phyloP scores from a whole-genome alignment of 2,888 invertebrate species.

The Caenorhabditis parvicauda region DNA sequence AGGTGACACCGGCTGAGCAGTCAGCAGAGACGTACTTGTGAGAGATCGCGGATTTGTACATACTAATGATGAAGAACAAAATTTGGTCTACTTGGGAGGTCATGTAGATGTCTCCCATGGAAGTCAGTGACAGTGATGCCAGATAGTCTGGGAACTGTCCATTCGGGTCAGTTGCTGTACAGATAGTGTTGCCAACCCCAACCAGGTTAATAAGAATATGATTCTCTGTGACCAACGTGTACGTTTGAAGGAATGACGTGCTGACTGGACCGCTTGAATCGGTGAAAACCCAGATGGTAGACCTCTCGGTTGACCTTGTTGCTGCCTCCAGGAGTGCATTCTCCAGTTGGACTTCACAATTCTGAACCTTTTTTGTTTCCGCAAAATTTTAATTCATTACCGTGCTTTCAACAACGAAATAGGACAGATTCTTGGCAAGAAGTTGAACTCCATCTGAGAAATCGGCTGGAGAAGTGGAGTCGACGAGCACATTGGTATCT shows the following conservation, averaged over 20 bases:
- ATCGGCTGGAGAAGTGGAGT: conserved; percentile 18
- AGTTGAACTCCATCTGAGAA: conserved; percentile 33
- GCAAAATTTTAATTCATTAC: background rate
- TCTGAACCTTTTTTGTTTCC: conserved; percentile 10
- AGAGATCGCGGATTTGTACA: conserved; percentile 42
- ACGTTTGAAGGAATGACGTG: conserved; percentile 14
- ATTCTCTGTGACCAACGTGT: conserved; percentile 19
- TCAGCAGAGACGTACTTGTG: conserved; percentile 25
- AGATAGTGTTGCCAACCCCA: conserved; percentile 24
- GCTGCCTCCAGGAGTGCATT: conserved; percentile 32
- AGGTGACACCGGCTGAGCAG: conserved; percentile 17
- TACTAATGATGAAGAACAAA: conserved; percentile 37
- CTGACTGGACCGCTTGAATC: conserved; percentile 40
- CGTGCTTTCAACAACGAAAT: conserved; percentile 10
- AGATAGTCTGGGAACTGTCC: conserved; percentile 28
- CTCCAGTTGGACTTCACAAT: conserved; percentile 37
- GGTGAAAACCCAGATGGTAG: conserved; percentile 46
- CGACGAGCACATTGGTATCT: conserved; percentile 17
- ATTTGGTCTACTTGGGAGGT: conserved; percentile 29
- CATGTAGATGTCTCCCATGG: conserved; percentile 32
- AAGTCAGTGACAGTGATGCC: conserved; percentile 15
- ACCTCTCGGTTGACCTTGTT: conserved; percentile 26
- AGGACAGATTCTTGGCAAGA: conserved; percentile 26
- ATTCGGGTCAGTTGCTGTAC: conserved; percentile 15
- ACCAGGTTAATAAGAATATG: conserved; percentile 21